phyloP scores from a whole-genome alignment of 2,797 vertebrate species.

The Danio albolineatus region DNA sequence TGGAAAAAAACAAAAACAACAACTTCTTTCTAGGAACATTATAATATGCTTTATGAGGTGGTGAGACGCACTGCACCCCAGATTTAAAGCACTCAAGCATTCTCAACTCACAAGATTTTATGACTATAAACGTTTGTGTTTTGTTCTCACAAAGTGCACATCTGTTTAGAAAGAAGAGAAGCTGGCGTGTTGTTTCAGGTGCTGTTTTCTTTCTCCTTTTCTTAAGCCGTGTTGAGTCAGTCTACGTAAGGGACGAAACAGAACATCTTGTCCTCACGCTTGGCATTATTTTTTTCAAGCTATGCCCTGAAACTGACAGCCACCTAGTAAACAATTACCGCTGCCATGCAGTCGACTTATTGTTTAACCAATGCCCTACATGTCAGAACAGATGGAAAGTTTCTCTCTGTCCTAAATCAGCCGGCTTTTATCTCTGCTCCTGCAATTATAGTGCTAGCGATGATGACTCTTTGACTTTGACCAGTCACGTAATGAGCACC shows the following conservation, averaged over 20 bases:
- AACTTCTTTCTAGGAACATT: slow-evolving; percentile 59
- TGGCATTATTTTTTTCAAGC: slow-evolving; percentile 67
- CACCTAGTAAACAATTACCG: slow-evolving; percentile 25
- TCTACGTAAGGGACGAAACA: slow-evolving; percentile 59
- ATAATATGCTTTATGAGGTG: slow-evolving; percentile 63
- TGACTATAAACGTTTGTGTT: slow-evolving; percentile 43
- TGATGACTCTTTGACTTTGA: slow-evolving; percentile 27
- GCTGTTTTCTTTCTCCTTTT: slow-evolving; percentile 38
- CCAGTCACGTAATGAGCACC: slow-evolving; percentile 35
- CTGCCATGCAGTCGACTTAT: background rate
- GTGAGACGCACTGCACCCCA: slow-evolving; percentile 65
- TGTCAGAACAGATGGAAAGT: slow-evolving; percentile 17
- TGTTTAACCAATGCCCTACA: slow-evolving; percentile 10
- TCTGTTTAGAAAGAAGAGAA: slow-evolving; percentile 48
- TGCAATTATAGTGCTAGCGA: slow-evolving; percentile 25
- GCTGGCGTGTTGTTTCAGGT: slow-evolving; percentile 53
- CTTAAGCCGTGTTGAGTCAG: slow-evolving; percentile 44
- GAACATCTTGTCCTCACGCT: slow-evolving; percentile 69
- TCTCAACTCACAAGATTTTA: slow-evolving; percentile 49
- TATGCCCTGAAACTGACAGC: slow-evolving; percentile 19
- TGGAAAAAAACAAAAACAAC: slow-evolving; percentile 31
- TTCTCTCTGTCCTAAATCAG: slow-evolving; percentile 35
- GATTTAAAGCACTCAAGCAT: slow-evolving; percentile 58
- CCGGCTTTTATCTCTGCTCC: slow-evolving; percentile 21
- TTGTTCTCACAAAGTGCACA: slow-evolving; percentile 33